Conservation (phyloP, 2,888 invertebrate species). For the Himalopsyche anomala region DNA sequence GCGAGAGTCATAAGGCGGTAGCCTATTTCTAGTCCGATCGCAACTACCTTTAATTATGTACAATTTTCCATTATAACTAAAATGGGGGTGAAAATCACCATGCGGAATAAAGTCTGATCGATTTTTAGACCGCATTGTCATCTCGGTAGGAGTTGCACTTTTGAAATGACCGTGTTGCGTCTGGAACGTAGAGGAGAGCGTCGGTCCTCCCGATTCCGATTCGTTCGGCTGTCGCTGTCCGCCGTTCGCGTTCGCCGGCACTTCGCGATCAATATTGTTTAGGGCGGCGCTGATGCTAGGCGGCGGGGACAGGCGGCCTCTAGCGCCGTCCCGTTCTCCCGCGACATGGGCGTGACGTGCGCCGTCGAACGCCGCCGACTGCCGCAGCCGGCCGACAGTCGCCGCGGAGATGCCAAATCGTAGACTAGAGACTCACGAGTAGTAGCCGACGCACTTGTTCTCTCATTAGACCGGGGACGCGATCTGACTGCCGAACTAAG, state of each 20-base stretch:
- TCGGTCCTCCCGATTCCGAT: not conserved
- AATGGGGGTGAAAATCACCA: not conserved
- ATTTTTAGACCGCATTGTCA: conserved; percentile 59
- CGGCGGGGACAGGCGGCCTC: conserved; percentile 67
- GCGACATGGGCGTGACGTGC: conserved; percentile 65
- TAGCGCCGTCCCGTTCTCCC: conserved; percentile 59
- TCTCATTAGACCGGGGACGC: conserved; percentile 6
- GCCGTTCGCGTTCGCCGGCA: conserved; percentile 63
- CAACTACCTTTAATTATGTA: conserved; percentile 38
- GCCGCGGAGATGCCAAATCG: conserved; percentile 69
- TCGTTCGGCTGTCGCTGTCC: conserved; percentile 72
- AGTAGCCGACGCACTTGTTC: conserved; percentile 69
- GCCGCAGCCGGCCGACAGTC: conserved; percentile 67
- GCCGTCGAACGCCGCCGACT: conserved; percentile 62
- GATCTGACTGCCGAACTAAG: not conserved
- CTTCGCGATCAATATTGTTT: conserved; percentile 73
- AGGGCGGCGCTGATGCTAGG: conserved; percentile 74
- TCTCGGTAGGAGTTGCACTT: conserved; percentile 51
- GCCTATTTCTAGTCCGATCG: conserved; percentile 65
- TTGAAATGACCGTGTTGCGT: conserved; percentile 67
- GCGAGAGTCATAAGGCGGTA: conserved; percentile 42
- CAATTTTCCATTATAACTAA: conserved; percentile 17
- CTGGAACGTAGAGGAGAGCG: conserved; percentile 71
- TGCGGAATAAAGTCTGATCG: conserved; percentile 46
- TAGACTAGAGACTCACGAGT: conserved; percentile 47